Evolutionary conservation across 2,888 invertebrate genomes (phyloP).

Genomic region (Netelia fuscicornis): DNA sequence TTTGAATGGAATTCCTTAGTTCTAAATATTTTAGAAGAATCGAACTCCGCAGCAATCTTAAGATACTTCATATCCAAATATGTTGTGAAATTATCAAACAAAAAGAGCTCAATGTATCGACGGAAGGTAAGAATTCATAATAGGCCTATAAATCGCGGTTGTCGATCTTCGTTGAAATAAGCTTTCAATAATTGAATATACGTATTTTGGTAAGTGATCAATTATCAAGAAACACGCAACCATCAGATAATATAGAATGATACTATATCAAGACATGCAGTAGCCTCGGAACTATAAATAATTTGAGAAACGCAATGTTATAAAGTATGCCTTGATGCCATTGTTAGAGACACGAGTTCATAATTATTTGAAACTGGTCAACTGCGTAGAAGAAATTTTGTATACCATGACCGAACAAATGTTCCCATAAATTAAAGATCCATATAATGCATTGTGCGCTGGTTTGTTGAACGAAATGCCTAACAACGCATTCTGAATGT

Average conservation of each 20-base stretch:
- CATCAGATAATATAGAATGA: too few relatives aligned
- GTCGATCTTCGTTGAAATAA: too few relatives aligned
- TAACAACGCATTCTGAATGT: too few relatives aligned
- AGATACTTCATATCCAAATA: neutral
- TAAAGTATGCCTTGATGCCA: neutral
- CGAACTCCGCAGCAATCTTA: neutral
- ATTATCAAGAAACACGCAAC: too few relatives aligned
- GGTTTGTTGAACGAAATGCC: too few relatives aligned
- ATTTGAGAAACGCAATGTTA: neutral
- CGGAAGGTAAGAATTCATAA: neutral
- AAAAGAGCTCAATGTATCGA: conserved; percentile 8
- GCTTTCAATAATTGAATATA: too few relatives aligned
- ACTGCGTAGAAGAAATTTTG: too few relatives aligned
- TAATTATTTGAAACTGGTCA: neutral
- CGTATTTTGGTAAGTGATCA: too few relatives aligned
- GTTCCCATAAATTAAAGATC: too few relatives aligned
- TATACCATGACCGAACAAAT: too few relatives aligned
- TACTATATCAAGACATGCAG: neutral
- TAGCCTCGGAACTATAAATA: neutral
- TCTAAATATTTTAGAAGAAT: neutral
- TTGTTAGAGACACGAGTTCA: neutral
- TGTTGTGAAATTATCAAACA: neutral
- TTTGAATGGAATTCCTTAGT: neutral
- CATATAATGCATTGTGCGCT: too few relatives aligned
- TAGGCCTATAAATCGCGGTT: neutral